Evolutionary conservation across 2,113 vertebrate genomes (phyloP).

Genomic region (Cinclus cinclus): DNA sequence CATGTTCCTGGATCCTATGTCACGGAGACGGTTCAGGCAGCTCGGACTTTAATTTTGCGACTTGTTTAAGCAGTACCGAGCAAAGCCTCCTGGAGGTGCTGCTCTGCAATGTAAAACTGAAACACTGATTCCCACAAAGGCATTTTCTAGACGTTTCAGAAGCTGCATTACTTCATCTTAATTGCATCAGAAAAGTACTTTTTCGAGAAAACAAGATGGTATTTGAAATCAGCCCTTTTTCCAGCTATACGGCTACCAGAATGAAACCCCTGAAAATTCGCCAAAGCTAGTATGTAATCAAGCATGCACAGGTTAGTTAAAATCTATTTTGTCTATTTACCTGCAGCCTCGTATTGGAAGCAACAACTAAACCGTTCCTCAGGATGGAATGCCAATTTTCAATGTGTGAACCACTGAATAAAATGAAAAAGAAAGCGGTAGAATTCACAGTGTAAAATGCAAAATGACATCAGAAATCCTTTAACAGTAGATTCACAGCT

Average conservation of each 20-base stretch:
- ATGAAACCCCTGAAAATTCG: not conserved
- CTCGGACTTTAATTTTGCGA: fast-evolving
- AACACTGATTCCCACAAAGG: not conserved
- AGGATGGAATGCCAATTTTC: constrained; percentile 94
- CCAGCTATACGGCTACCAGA: not conserved
- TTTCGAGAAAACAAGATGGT: not conserved
- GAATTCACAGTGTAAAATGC: not conserved
- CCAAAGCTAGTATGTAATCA: not conserved
- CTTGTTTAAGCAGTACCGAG: not conserved
- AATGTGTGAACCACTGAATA: constrained; percentile 86
- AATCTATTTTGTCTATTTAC: constrained; percentile 52
- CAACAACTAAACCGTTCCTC: constrained; percentile 89
- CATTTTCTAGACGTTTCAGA: not conserved
- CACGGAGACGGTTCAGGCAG: not conserved
- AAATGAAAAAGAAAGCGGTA: not conserved
- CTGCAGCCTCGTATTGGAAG: constrained; percentile 89
- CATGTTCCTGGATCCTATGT: not conserved
- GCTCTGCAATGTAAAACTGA: not conserved
- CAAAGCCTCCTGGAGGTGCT: not conserved
- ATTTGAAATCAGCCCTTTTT: not conserved
- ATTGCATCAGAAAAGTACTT: not conserved
- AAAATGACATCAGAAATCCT: not conserved
- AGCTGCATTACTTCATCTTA: not conserved
- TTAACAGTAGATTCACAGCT: not conserved
- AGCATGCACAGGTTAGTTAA: not conserved